Evolutionary conservation across 2,888 invertebrate genomes (phyloP), one percentile per base, ranked within the genome.

Genomic region (Agonopterix heracliana): DNA sequence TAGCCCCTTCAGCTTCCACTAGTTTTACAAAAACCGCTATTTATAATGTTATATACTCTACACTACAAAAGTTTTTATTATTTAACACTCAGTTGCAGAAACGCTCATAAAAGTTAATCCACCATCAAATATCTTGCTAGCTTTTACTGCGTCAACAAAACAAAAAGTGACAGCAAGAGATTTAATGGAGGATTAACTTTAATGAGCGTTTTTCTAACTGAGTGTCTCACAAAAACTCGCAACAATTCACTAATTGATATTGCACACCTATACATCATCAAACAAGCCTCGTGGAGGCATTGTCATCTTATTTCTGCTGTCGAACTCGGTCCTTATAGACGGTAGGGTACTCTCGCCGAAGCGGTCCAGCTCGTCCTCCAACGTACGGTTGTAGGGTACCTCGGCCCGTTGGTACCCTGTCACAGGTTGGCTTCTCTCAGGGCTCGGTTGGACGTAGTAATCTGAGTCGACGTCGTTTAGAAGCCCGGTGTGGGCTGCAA

Each of bases 281-380:
- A 96, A 96, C 52, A 96, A 89, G 9, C 95, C 94, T 57, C 93
- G 89, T 0, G 95, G 95, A 0, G 95, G 94, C 53, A 91, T 90
- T 1, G 92, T 93, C 61, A 92, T 90, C 55, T 92, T 90, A 46
- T 78, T 77, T 41, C 80, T 61, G 14, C 81, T 64, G 1, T 78
- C 76, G 11, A 63, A 68, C 42, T 83, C 81, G 0, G 71, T 64
- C 58, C 84, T 56, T 2, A 83, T 64, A 0, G 77, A 60, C 1
- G 81, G 74, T 48, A 91, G 80, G 0, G 93, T 91, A 65, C 92
- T 93, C 1, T 90, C 89, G 0, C 93, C 93, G 63, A 93, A 93
- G 10, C 93, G 81, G 60, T 92, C 92, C 2, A 93, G 83, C 46
- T 92, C 92, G 52, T 91, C 90, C 13, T 87, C 85, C 1, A 81